phyloP scores from a whole-genome alignment of 37 sponge, comb jelly and placozoan genomes.

The Ianthella basta region DNA sequence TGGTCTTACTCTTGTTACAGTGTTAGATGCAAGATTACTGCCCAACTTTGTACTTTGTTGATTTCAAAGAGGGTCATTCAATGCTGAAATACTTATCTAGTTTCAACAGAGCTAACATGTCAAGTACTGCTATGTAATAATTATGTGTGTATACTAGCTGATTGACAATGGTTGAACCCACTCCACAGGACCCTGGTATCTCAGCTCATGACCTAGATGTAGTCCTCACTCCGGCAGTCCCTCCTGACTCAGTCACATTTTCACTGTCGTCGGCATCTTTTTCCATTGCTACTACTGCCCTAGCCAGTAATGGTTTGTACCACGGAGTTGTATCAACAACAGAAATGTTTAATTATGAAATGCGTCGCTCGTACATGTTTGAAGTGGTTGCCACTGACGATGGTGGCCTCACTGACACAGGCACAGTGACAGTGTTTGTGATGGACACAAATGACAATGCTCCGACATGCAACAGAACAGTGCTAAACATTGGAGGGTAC shows the following conservation, averaged over 20 bases:
- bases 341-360: not conserved
- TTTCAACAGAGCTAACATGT: too few relatives aligned
- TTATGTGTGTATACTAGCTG: not conserved
- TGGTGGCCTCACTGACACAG: slow-evolving; percentile 10
- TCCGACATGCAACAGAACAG: slow-evolving; percentile 8
- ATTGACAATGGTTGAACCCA: not conserved
- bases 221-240: not conserved
- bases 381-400: slow-evolving; percentile 16
- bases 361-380: not conserved
- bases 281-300: not conserved
- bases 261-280: not conserved
- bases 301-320: not conserved
- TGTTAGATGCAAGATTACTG: not conserved
- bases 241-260: not conserved
- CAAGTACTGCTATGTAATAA: too few relatives aligned
- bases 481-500: too few relatives aligned
- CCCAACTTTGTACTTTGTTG: too few relatives aligned
- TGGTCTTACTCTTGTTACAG: too few relatives aligned
- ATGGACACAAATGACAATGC: slow-evolving; percentile 53
- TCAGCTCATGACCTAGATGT: slow-evolving; percentile 18
- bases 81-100: too few relatives aligned
- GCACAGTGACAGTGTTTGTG: slow-evolving; percentile 29
- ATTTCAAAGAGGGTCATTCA: too few relatives aligned
- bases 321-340: not conserved
- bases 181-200: slow-evolving; percentile 11